Conservation (phyloP, 2,888 invertebrate species). For the Neria commutata region DNA sequence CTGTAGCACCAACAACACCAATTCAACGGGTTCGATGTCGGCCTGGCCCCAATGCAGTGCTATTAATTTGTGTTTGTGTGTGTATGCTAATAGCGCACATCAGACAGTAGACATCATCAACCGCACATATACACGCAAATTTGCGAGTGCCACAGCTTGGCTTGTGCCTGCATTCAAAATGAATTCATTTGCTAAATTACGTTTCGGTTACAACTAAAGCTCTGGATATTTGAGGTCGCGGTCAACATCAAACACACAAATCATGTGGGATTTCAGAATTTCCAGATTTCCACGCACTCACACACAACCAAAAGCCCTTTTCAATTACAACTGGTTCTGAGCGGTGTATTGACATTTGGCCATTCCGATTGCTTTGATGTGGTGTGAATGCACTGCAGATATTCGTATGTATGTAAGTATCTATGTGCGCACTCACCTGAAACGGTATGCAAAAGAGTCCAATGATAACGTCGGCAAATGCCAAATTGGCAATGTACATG, state of each 20-base stretch:
- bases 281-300: no score
- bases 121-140: no score
- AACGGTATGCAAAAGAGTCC: slow-evolving; percentile 87
- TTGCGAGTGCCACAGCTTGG: background rate
- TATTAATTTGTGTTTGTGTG: no score
- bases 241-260: no score
- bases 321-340: background rate
- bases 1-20: no score
- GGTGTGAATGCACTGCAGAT: no score
- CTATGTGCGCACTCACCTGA: slow-evolving; percentile 63
- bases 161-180: background rate
- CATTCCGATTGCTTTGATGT: no score
- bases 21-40: no score
- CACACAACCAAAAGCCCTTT: background rate
- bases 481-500: slow-evolving; percentile 85
- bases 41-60: no score
- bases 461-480: slow-evolving; percentile 84
- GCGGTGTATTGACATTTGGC: background rate
- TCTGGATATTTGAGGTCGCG: background rate
- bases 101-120: no score
- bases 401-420: background rate
- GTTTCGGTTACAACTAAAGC: background rate
- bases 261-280: no score
- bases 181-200: background rate
- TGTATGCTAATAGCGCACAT: no score